Conservation (phyloP, 2,888 invertebrate species). For the Cyclophora albipunctata region DNA sequence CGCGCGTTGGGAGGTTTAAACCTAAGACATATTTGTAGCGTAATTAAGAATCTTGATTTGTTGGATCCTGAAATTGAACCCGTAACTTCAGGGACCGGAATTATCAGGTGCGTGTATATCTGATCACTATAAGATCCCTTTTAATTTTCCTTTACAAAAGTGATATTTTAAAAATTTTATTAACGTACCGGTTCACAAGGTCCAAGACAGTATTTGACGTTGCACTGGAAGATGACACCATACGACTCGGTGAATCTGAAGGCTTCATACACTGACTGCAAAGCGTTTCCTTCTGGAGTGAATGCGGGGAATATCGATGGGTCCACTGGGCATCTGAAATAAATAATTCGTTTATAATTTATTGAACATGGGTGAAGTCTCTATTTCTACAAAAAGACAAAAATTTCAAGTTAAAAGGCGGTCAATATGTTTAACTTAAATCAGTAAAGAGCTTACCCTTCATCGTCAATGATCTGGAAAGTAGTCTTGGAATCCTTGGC, state of each 20-base stretch:
- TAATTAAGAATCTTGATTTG: too few relatives aligned
- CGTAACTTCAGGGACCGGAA: too few relatives aligned
- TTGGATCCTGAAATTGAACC: too few relatives aligned
- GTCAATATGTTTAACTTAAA: neutral
- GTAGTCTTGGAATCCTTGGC: conserved; percentile 97
- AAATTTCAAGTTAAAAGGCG: too few relatives aligned
- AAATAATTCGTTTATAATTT: neutral
- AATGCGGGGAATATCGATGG: conserved; percentile 95
- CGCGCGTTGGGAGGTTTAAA: too few relatives aligned
- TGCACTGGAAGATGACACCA: conserved; percentile 97
- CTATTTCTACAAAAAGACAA: too few relatives aligned
- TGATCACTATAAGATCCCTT: too few relatives aligned
- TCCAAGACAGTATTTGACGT: conserved; percentile 96
- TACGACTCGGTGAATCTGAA: conserved; percentile 97
- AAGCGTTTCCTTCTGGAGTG: conserved; percentile 90
- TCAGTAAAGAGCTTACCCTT: conserved; percentile 77
- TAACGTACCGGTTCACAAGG: conserved; percentile 90
- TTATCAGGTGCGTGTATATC: too few relatives aligned
- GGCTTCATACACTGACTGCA: conserved; percentile 94
- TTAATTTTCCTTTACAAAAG: too few relatives aligned
- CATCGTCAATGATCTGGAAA: conserved; percentile 96
- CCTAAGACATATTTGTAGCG: too few relatives aligned
- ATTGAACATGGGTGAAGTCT: too few relatives aligned
- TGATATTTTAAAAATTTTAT: too few relatives aligned
- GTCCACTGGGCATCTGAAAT: conserved; percentile 88